Percentiles rank a stretch among this genome's conserved stretches.
Conservation (phyloP, 2,113 vertebrate genomes). For the Mola mola region DNA sequence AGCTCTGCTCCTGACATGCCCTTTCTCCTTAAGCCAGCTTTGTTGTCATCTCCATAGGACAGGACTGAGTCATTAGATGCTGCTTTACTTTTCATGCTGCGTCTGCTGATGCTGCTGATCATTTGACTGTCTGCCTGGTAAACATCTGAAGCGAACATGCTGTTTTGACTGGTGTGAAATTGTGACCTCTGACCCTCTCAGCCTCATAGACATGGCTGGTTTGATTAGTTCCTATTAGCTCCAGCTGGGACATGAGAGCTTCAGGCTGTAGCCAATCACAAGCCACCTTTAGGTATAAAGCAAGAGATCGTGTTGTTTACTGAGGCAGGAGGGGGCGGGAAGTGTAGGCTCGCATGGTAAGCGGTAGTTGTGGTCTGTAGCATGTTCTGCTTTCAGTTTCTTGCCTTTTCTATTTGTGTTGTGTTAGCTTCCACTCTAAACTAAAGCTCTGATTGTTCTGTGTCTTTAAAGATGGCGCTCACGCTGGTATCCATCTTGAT, state of each 20-base stretch:
- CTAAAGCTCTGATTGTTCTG: neutral
- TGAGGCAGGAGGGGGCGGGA: constrained; percentile 1
- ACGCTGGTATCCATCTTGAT: constrained; percentile 58
- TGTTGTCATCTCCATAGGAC: neutral
- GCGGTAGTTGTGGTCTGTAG: neutral
- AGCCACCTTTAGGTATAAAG: constrained; percentile 5
- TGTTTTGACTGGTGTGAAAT: neutral
- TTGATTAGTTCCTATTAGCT: constrained; percentile 44
- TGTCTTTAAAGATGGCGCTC: constrained; percentile 69
- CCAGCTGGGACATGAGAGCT: constrained; percentile 38
- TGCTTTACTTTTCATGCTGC: neutral
- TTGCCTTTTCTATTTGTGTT: neutral
- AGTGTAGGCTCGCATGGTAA: constrained; percentile 3
- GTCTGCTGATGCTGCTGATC: neutral
- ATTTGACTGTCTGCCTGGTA: neutral
- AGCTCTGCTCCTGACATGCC: constrained; percentile 2
- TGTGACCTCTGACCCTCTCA: constrained; percentile 32
- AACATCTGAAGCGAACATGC: neutral
- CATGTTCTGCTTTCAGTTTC: constrained; percentile 2
- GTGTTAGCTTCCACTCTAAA: neutral
- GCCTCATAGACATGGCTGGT: constrained; percentile 1
- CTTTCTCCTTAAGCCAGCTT: neutral
- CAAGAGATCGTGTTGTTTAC: neutral
- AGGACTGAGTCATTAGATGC: neutral
- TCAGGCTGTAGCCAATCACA: constrained; percentile 60